Conservation (phyloP, 53 echinoderm and acorn worm species). For the Arbacia lixula region DNA sequence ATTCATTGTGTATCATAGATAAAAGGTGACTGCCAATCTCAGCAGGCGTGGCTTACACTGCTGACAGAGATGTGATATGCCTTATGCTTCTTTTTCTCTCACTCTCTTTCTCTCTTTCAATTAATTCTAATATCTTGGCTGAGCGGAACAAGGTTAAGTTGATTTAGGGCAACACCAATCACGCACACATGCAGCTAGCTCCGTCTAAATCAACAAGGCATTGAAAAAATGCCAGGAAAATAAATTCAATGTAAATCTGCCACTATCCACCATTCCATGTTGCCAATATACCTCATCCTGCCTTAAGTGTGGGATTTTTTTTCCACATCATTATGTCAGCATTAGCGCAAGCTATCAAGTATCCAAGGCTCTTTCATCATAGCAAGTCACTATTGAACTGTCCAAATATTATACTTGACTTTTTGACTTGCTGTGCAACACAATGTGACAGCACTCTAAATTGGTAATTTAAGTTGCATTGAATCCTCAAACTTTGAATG, state of each 20-base stretch:
- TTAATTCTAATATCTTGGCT: conserved; percentile 43
- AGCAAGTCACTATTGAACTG: conserved; percentile 11
- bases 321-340: conserved; percentile 12
- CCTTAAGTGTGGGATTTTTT: conserved; percentile 12
- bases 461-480: conserved; percentile 20
- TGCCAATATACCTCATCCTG: conserved; percentile 45
- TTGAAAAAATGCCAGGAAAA: conserved; percentile 53
- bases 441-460: no score
- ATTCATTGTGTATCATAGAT: neutral
- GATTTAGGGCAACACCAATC: conserved; percentile 27
- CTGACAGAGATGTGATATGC: conserved; percentile 27
- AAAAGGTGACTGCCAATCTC: no score
- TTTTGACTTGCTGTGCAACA: neutral
- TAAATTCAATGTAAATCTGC: conserved; percentile 58
- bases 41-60: conserved; percentile 14
- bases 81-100: conserved; percentile 15
- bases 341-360: conserved; percentile 28
- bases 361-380: neutral
- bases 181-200: conserved; percentile 25
- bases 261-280: neutral
- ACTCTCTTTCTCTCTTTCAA: conserved; percentile 5
- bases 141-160: conserved; percentile 51
- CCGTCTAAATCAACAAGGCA: neutral
- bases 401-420: neutral
- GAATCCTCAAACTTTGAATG: neutral